Base-by-base conservation (phyloP, 2,888 invertebrate species). In the Pyrochroa serraticornis region DNA sequence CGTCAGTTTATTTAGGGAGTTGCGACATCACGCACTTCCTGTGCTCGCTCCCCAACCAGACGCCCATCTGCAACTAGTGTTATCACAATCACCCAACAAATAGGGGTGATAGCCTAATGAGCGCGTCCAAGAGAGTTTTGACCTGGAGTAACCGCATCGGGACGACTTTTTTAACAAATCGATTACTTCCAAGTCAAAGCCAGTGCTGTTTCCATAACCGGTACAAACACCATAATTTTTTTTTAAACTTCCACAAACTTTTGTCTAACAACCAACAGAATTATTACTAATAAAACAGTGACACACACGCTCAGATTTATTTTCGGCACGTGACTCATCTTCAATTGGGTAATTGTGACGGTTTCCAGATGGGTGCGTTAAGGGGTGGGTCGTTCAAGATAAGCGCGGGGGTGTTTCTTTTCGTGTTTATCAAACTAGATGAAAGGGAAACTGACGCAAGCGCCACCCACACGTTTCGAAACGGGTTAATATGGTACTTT, bases 401-500 rank as follows among this genome's bases (percentile, higher is more conserved):
- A 8, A 31, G 41, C 38, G 36, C n/a, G 10, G 35, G 37, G 12
- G 9, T 39, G 39, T 10, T 9, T n/a, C n/a, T n/a, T n/a, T n/a
- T 14, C 34, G 36, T 10, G 43, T 37, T 41, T 35, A 14, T 54
- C 36, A 9, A 50, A 42, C 22, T 37, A 48, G 48, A 36, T 42
- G 33, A 42, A 47, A 22, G 35, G 32, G 38, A 31, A 46, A 52
- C 30, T 54, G 44, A 50, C 50, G 54, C 54, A 59, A 49, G 53
- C 58, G 53, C 49, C 58, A 48, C 59, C 59, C 59, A 59, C 59
- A 38, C 37, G 48, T 10, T 36, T 30, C 32, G 38, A 41, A 30
- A 30, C 39, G 13, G 43, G 42, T 48, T 22, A 52, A 22, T 52
- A 46, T 58, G 58, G 36, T 58, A 36, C 34, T 39, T 46, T 52